Evolutionary conservation across 2,113 vertebrate species (phyloP).

Genomic region (Gallinago paraguaiae): DNA sequence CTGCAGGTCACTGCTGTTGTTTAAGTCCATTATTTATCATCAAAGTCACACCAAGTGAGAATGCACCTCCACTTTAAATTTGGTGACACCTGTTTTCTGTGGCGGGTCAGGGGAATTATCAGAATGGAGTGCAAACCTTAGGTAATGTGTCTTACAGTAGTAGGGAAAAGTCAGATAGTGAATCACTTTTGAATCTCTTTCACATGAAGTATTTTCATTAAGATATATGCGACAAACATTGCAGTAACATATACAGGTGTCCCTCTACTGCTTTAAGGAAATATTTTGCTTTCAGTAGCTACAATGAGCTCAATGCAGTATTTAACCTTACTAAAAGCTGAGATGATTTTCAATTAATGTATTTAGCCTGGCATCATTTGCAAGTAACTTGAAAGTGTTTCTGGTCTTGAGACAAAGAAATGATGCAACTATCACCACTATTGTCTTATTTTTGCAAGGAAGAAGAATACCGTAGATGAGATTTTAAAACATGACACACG

Average conservation of each 20-base stretch:
- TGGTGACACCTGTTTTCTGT: neutral
- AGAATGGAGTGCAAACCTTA: neutral
- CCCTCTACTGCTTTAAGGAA: neutral
- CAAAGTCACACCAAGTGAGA: neutral
- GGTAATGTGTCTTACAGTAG: neutral
- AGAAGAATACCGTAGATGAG: neutral
- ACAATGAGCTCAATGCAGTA: neutral
- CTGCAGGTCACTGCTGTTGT: neutral
- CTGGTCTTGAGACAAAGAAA: neutral
- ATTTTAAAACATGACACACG: neutral
- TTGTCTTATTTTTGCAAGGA: neutral
- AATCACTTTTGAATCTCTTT: neutral
- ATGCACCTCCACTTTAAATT: neutral
- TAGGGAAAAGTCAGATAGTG: neutral
- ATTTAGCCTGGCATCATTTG: neutral
- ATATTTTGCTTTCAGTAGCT: neutral
- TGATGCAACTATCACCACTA: neutral
- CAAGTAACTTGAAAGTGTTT: neutral
- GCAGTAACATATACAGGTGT: neutral
- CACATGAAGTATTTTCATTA: neutral
- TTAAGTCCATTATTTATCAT: neutral
- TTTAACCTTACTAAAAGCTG: neutral
- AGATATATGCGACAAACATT: fast-evolving
- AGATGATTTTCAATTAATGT: neutral
- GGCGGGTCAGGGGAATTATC: neutral